A percentile compares a stretch with the other conserved stretches of the same genome.
Evolutionary conservation across 2,113 vertebrate genomes (phyloP).

Genomic region (Rhombomys opimus): DNA sequence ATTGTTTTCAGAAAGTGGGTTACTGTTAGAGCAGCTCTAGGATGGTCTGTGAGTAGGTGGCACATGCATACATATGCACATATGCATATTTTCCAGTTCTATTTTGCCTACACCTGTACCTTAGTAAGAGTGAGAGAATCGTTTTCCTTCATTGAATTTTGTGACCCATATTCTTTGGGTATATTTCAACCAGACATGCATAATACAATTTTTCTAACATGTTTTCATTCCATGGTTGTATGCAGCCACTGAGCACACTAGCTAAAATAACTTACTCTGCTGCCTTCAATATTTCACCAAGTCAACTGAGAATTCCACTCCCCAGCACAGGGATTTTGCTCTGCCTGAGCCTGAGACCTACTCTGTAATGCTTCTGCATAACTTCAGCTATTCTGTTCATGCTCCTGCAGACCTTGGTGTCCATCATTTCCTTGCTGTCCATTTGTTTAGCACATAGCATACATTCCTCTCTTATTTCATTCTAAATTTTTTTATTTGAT

Average conservation of each 20-base stretch:
- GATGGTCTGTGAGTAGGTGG: not conserved
- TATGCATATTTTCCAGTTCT: too few species aligned
- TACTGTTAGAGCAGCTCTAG: not conserved
- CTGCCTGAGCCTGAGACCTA: not conserved
- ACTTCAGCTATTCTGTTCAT: not conserved
- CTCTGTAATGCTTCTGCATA: not conserved
- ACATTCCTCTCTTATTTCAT: not conserved
- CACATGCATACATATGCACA: not conserved
- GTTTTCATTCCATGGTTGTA: slow-evolving; percentile 45
- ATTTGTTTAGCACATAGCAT: not conserved
- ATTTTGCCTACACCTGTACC: not conserved
- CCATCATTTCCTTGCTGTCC: not conserved
- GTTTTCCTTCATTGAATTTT: slow-evolving; percentile 41
- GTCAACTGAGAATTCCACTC: not conserved
- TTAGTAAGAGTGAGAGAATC: not conserved
- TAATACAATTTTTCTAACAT: slow-evolving; percentile 30
- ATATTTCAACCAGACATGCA: slow-evolving; percentile 28
- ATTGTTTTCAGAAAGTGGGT: not conserved
- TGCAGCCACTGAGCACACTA: not conserved
- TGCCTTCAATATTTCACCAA: not conserved
- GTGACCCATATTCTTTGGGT: slow-evolving; percentile 43
- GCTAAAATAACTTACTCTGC: slow-evolving; percentile 1
- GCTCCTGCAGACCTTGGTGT: not conserved
- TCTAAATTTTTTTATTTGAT: not conserved
- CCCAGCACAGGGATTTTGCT: not conserved